Evolutionary conservation across 2,113 vertebrate species (phyloP).

Genomic region (Solea solea): DNA sequence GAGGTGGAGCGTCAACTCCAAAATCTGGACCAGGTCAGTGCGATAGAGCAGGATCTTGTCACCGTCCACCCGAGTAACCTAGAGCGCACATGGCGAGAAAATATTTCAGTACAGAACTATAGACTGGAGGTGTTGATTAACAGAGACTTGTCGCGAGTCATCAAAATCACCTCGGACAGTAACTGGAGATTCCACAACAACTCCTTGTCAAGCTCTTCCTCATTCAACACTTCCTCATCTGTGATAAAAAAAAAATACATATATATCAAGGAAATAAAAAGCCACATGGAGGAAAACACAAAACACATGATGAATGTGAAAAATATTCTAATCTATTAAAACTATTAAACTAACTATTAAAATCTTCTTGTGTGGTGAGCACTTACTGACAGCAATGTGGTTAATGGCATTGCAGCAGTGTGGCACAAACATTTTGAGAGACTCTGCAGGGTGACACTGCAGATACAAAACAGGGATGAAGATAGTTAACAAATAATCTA

Average conservation of each 20-base stretch:
- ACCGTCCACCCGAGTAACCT: conserved; percentile 97
- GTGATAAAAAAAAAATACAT: conserved; percentile 42
- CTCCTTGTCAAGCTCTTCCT: conserved; percentile 98
- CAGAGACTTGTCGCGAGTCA: background rate
- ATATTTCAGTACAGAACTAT: background rate
- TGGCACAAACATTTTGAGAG: conserved; percentile 94
- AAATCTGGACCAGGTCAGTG: conserved; percentile 91
- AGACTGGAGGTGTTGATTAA: background rate
- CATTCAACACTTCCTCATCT: conserved; percentile 96
- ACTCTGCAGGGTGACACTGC: conserved; percentile 94
- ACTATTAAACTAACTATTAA: too few species aligned
- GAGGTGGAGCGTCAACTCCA: conserved; percentile 91
- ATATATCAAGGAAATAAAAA: conserved; percentile 2
- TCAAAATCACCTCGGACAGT: conserved; percentile 90
- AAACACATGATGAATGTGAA: background rate
- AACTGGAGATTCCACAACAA: conserved; percentile 97
- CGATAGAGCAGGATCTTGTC: conserved; percentile 93
- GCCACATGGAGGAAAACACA: background rate
- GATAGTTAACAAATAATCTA: background rate
- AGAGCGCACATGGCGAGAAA: background rate
- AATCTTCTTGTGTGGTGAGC: background rate
- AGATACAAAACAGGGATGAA: conserved; percentile 27
- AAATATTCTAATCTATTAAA: background rate
- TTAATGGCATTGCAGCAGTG: conserved; percentile 93
- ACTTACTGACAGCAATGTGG: conserved; percentile 96